Percentiles rank a stretch among this genome's conserved stretches.
phyloP scores from a whole-genome alignment of 2,797 vertebrate species.

The Notolabrus celidotus region DNA sequence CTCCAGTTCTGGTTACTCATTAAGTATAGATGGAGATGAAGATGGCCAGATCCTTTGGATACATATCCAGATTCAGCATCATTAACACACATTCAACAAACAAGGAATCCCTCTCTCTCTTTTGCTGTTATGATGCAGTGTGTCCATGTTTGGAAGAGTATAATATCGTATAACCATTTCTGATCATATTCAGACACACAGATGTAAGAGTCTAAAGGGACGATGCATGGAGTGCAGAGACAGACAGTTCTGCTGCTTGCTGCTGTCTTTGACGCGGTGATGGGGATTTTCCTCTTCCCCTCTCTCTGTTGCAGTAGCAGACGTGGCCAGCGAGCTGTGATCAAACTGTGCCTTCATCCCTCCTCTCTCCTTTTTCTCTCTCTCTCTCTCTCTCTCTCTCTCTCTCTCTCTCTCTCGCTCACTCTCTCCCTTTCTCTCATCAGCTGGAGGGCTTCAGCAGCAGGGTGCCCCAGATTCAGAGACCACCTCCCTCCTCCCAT shows the following conservation, averaged over 20 bases:
- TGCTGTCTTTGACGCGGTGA: slow-evolving; percentile 63
- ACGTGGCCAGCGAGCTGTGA: slow-evolving; percentile 80
- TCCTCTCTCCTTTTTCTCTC: slow-evolving; percentile 16
- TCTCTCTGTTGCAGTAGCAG: slow-evolving; percentile 72
- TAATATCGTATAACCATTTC: neutral
- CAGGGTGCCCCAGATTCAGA: slow-evolving; percentile 81
- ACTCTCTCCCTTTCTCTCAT: slow-evolving; percentile 56
- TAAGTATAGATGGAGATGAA: slow-evolving; percentile 72
- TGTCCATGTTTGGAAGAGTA: neutral
- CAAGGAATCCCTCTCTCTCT: slow-evolving; percentile 4
- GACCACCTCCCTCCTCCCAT: slow-evolving; percentile 57
- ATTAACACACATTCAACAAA: slow-evolving; percentile 8
- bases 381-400: slow-evolving; percentile 23
- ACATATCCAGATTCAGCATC: slow-evolving; percentile 3
- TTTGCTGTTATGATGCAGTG: neutral
- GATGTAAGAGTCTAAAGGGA: slow-evolving; percentile 47
- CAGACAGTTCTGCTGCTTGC: slow-evolving; percentile 40
- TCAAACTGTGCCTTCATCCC: slow-evolving; percentile 76
- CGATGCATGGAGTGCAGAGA: slow-evolving; percentile 32
- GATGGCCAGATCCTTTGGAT: slow-evolving; percentile 46
- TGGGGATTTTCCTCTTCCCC: slow-evolving; percentile 74
- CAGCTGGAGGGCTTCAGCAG: slow-evolving; percentile 80
- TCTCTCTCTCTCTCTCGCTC: slow-evolving; percentile 10
- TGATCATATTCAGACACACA: slow-evolving; percentile 7
- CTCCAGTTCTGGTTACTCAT: slow-evolving; percentile 74